These are phyloP conservation scores for Ameiurus melas DNA, from an alignment of 2,113 vertebrate species.

Conservation along the genomic window DNA sequence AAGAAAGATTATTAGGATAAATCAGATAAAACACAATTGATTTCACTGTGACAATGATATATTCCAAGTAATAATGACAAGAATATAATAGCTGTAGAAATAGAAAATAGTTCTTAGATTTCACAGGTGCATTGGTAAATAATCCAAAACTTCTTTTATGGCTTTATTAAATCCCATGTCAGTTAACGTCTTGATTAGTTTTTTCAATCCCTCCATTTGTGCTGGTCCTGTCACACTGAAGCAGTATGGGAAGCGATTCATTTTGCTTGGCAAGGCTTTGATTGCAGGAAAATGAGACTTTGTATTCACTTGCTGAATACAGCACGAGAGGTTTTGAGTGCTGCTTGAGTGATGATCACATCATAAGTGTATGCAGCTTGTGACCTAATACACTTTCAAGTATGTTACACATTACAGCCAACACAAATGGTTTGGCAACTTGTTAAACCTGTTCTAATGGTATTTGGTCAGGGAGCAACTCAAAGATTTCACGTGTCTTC, in stretches of 20 bases:
- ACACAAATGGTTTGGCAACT: not conserved
- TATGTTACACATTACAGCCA: constrained; percentile 7
- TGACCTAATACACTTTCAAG: constrained; percentile 23
- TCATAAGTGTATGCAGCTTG: constrained; percentile 12
- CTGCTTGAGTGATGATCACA: constrained; percentile 27
- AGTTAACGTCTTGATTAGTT: not conserved
- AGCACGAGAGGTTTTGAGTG: not conserved
- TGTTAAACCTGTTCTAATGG: constrained; percentile 18
- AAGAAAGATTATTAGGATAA: not conserved
- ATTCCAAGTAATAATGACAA: not conserved
- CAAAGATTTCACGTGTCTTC: not conserved
- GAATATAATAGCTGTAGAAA: not conserved
- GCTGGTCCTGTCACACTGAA: not conserved
- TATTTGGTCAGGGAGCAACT: not conserved
- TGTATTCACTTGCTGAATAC: constrained; percentile 24
- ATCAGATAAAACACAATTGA: not conserved
- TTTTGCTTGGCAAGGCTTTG: constrained; percentile 5
- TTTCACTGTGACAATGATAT: not conserved
- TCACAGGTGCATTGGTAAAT: not conserved
- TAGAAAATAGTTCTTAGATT: not conserved
- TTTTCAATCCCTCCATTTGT: not conserved
- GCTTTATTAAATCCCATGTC: not conserved
- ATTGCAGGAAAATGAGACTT: constrained; percentile 19
- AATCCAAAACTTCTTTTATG: not conserved
- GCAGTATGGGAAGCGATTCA: not conserved